Conservation (phyloP, 2,113 vertebrate genomes). For the Murina feae region DNA sequence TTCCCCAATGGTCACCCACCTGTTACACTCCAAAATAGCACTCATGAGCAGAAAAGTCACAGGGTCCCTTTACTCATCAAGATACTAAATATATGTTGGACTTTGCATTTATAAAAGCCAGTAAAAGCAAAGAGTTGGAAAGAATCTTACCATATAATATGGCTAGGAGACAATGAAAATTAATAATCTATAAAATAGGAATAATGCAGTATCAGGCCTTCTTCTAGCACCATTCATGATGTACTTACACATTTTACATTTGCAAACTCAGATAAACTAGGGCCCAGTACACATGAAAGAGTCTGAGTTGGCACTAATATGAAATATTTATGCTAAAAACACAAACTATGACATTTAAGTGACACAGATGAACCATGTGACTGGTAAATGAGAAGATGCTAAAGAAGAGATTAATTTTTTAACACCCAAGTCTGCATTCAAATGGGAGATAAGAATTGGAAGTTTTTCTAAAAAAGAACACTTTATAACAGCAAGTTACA, state of each 20-base stretch:
- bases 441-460: background rate
- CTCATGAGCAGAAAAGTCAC: background rate
- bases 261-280: background rate
- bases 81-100: background rate
- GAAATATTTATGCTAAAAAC: background rate
- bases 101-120: background rate
- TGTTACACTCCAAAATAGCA: constrained; percentile 51
- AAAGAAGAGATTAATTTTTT: constrained; percentile 20
- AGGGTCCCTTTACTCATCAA: constrained; percentile 3
- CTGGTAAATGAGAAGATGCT: background rate
- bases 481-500: background rate
- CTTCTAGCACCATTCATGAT: background rate
- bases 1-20: background rate
- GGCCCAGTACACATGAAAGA: background rate
- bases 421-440: background rate
- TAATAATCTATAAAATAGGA: background rate
- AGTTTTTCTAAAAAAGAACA: background rate
- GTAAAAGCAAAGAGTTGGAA: background rate
- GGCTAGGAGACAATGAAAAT: background rate
- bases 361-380: background rate
- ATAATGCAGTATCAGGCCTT: background rate
- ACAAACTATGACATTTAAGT: background rate
- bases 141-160: background rate
- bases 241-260: background rate
- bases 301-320: background rate